phyloP scores from a whole-genome alignment of 2,797 vertebrate species.

The Protosalanx chinensis region DNA sequence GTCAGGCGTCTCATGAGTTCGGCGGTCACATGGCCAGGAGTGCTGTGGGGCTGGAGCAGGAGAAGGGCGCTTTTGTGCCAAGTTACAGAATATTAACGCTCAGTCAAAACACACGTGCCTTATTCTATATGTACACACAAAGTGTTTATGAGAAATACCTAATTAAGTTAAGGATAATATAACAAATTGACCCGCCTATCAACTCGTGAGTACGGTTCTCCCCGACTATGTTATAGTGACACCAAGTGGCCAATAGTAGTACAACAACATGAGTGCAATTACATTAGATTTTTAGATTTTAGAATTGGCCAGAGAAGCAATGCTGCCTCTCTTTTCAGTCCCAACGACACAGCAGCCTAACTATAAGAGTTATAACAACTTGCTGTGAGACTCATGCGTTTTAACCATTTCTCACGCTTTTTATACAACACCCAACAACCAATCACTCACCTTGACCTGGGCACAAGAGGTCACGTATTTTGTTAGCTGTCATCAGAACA shows the following conservation, averaged over 20 bases:
- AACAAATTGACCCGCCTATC: no score
- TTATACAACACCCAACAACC: not conserved
- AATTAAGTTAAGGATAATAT: no score
- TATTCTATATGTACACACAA: constrained; percentile 1
- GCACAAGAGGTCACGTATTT: no score
- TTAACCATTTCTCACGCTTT: no score
- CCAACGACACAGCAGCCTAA: constrained; percentile 42
- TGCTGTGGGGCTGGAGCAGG: constrained; percentile 29
- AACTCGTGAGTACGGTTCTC: not conserved
- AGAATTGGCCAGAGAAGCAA: not conserved
- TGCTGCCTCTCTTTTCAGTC: not conserved
- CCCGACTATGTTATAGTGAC: constrained; percentile 43
- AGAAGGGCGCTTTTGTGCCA: constrained; percentile 61
- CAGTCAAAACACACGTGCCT: constrained; percentile 1
- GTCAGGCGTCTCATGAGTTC: constrained; percentile 54
- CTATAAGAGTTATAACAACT: not conserved
- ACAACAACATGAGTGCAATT: constrained; percentile 31
- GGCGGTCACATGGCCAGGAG: constrained; percentile 63
- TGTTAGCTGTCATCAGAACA: no score
- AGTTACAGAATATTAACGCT: not conserved
- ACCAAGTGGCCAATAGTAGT: constrained; percentile 49
- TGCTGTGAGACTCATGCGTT: no score
- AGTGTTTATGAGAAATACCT: no score
- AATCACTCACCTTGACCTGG: no score
- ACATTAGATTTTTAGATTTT: no score